These are phyloP conservation scores for Ceyx cyanopectus DNA, from an alignment of 2,113 vertebrate species.

Conservation along the genomic window DNA sequence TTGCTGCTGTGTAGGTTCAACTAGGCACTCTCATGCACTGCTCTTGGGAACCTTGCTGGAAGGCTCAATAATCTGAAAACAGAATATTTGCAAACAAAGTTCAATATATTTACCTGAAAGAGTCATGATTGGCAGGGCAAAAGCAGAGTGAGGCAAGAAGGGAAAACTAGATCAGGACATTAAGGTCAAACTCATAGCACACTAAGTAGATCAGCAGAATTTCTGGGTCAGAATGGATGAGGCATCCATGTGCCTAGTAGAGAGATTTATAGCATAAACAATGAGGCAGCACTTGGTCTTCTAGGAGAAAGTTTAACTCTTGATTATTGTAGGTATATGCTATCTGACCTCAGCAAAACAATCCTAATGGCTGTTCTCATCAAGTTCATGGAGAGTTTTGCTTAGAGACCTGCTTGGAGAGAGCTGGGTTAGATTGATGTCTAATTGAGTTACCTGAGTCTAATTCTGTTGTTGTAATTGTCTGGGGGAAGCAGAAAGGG, in stretches of 20 bases:
- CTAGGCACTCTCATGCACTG: too few relatives aligned
- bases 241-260: rapidly evolving
- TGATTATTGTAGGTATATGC: not conserved
- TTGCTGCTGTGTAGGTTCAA: too few relatives aligned
- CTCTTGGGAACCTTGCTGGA: too few relatives aligned
- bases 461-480: slow-evolving; percentile 54
- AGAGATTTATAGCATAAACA: not conserved
- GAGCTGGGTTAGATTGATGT: not conserved
- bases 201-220: not conserved
- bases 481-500: slow-evolving; percentile 29
- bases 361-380: not conserved
- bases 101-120: too few relatives aligned
- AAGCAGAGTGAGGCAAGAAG: too few relatives aligned
- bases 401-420: slow-evolving; percentile 9
- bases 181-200: not conserved
- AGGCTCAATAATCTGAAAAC: too few relatives aligned
- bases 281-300: not conserved
- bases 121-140: too few relatives aligned
- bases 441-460: slow-evolving; percentile 48
- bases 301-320: not conserved
- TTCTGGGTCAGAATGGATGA: not conserved
- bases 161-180: too few relatives aligned
- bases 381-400: not conserved
- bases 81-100: too few relatives aligned
- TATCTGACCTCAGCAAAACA: slow-evolving; percentile 1